A percentile compares a stretch with the other conserved stretches of the same genome.
Evolutionary conservation across 2,797 vertebrate genomes (phyloP).

Genomic region (Avahi laniger): DNA sequence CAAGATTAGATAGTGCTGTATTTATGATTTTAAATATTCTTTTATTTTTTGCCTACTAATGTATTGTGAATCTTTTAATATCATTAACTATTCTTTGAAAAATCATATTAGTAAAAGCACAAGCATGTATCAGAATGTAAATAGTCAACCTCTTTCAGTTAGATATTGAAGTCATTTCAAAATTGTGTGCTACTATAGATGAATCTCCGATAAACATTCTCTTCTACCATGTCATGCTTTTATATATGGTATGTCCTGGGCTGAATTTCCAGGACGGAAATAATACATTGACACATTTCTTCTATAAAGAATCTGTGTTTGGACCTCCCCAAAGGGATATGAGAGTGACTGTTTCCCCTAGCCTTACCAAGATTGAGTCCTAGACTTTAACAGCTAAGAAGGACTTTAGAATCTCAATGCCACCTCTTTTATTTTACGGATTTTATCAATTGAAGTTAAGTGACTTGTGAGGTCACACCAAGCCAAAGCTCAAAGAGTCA

Average conservation of each 20-base stretch:
- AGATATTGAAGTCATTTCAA: background rate
- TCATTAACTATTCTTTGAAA: background rate
- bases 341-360: background rate
- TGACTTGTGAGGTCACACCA: background rate
- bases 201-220: background rate
- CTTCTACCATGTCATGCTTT: background rate
- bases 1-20: background rate
- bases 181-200: background rate
- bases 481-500: background rate
- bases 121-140: constrained; percentile 29
- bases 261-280: background rate
- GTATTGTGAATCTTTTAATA: background rate
- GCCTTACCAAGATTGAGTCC: background rate
- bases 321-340: background rate
- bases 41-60: background rate
- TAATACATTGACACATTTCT: background rate
- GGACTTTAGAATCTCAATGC: background rate
- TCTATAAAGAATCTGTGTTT: background rate
- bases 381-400: background rate
- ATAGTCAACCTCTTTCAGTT: background rate
- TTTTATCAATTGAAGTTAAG: background rate
- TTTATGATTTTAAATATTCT: background rate
- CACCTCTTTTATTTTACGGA: background rate
- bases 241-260: background rate
- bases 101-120: background rate